Base-by-base conservation (phyloP, 2,888 invertebrate genomes). In the Drosophila sordidapex region DNA sequence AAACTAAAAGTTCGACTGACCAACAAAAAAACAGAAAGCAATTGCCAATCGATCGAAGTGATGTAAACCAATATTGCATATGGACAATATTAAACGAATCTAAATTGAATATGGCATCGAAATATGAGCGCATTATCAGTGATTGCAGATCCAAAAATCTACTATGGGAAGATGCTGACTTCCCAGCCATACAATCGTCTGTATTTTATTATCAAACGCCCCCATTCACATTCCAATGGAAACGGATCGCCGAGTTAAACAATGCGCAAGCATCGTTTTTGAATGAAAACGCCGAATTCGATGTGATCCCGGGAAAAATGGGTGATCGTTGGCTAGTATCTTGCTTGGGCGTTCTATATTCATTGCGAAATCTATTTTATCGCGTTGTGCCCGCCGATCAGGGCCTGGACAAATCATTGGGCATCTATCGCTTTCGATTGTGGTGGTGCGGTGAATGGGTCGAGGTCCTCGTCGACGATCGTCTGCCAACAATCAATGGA, bases 371-470 rank as follows among this genome's bases (percentile, higher is more conserved):
- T 36, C 94, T 98, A 2, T 98, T 98, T 94, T 97, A 97, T 94
- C 94, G 98, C 60, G 98, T 98, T 43, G 97, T 98, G 56, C 98
- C 98, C 0, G 97, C 97, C 0, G 98, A 98, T 91, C 98, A 98
- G 93, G 95, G 96, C 29, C 96, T 98, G 91, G 95, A 95, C 62
- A 94, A 94, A 40, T 94, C 95, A 21, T 95, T 96, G 52, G 97
- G 97, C 0, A 95, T 97, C 25, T 97, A 97, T 93, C 95, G 98
- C 79, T 98, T 98, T 93, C 96, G 98, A 0, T 93, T 98, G 29
- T 98, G 98, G 98, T 98, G 98, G 97, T 97, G 97, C 90, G 98
- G 98, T 6, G 97, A 97, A 91, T 98, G 98, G 98, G 95, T 96
- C 33, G 98, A 98, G 92, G 96, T 97, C 40, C 94, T 98, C 58